Evolutionary conservation across 2,888 invertebrate species (phyloP), one percentile per base, ranked within the genome.

Genomic region (Drosophila imparisetae): DNA sequence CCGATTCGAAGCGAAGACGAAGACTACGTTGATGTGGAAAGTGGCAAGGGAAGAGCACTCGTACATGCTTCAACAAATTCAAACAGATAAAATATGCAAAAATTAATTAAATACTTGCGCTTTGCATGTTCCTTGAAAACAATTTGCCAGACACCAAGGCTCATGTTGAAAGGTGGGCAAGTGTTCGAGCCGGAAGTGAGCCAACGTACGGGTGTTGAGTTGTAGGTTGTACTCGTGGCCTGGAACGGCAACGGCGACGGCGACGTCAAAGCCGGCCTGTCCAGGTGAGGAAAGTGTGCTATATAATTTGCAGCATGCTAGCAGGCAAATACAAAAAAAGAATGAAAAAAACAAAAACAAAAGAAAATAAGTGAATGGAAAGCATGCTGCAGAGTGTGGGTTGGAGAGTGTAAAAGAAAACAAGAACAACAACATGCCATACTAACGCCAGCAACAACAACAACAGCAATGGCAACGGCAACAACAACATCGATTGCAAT

Each of bases 111-210:
- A 87, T 90, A 90, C 90, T 88, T 86, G 89, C 90, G 86, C 86
- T 86, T 86, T 90, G 90, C 91, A 91, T 86, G 90, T 88, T 86
- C 89, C 91, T 88, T 86, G 91, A 87, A 87, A 87, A 90, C 86
- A 90, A 90, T 90, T 87, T 87, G 89, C 89, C 90, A 90, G 90
- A 90, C 90, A 90, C 89, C 90, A 88, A 90, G 91, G 91, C 86
- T 86, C 91, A 90, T 87, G 88, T 87, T 81, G 86, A 89, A 78
- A 84, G 88, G 90, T 90, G 90, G 81, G 75, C 76, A 72, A 80
- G 80, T 80, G 83, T 80, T 66, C 83, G 72, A 80, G 75, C 80
- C 88, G 83, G 80, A 80, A 83, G 76, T 68, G 13, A 67, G 69
- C 75, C 62, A 58, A 65, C 72, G 77, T 63, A 72, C 77, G 65